Evolutionary conservation across 2,888 invertebrate species (phyloP).

Genomic region (Elegia similella): DNA sequence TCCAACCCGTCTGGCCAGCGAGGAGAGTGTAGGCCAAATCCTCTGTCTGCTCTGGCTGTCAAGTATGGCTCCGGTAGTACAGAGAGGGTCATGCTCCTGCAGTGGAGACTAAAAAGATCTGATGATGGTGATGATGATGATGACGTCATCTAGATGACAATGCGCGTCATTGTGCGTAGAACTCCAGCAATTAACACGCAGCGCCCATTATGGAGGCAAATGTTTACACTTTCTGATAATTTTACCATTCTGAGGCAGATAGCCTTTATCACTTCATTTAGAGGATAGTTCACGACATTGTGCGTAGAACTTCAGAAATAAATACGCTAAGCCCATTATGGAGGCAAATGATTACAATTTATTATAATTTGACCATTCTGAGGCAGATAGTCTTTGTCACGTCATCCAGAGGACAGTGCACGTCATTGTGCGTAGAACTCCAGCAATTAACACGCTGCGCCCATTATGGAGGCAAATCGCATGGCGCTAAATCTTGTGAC

Average conservation of each 20-base stretch:
- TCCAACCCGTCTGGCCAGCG: too few species aligned
- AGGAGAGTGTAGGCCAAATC: too few species aligned
- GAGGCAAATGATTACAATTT: neutral
- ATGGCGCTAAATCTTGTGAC: slow-evolving; percentile 49
- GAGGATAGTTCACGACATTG: slow-evolving; percentile 59
- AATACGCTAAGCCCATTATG: neutral
- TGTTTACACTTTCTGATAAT: neutral
- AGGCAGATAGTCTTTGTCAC: slow-evolving; percentile 20
- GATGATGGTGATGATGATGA: too few species aligned
- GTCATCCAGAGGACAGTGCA: slow-evolving; percentile 54
- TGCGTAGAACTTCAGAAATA: neutral
- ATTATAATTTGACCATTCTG: neutral
- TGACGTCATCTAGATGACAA: slow-evolving; percentile 52
- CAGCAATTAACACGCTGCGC: slow-evolving; percentile 69
- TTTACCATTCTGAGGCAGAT: neutral
- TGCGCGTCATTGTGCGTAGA: slow-evolving; percentile 44
- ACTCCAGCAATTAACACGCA: neutral
- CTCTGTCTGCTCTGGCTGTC: too few species aligned
- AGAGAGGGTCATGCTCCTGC: too few species aligned
- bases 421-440: slow-evolving; percentile 68
- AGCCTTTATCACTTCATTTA: slow-evolving; percentile 35
- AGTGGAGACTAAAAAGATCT: too few species aligned
- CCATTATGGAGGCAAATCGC: slow-evolving; percentile 60
- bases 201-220: neutral
- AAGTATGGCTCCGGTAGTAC: too few species aligned